phyloP scores from a whole-genome alignment of 2,888 invertebrate genomes.

The Agrochola litura region DNA sequence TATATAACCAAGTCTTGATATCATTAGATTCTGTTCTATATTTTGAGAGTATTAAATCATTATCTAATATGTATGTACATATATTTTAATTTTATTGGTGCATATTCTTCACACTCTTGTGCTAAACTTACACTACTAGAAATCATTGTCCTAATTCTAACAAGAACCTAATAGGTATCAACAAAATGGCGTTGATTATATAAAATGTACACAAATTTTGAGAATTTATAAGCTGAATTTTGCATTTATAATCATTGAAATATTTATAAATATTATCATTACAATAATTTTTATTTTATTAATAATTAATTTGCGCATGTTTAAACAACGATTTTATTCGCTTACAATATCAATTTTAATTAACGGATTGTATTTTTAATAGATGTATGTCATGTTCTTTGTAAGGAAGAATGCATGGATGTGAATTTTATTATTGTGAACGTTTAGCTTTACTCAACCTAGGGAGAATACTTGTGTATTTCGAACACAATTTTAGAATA shows the following conservation, averaged over 20 bases:
- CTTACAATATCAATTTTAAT: conserved; percentile 83
- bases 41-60: conserved; percentile 24
- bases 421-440: conserved; percentile 69
- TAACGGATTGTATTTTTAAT: conserved; percentile 80
- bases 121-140: conserved; percentile 14
- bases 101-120: conserved; percentile 35
- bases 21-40: conserved; percentile 3
- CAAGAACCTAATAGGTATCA: conserved; percentile 12
- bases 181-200: conserved; percentile 51
- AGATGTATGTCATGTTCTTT: conserved; percentile 68
- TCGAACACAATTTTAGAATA: conserved; percentile 45
- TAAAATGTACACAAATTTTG: conserved; percentile 61
- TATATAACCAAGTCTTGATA: conserved; percentile 56
- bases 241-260: conserved; percentile 86
- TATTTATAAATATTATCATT: conserved; percentile 69
- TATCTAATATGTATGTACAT: conserved; percentile 31
- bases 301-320: conserved; percentile 75
- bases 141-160: conserved; percentile 5
- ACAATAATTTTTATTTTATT: conserved; percentile 71
- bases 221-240: conserved; percentile 69
- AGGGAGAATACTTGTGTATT: conserved; percentile 23
- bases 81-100: conserved; percentile 29
- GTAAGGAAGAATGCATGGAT: conserved; percentile 76
- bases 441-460: conserved; percentile 65
- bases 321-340: conserved; percentile 84